Evolutionary conservation across 2,888 invertebrate genomes (phyloP), one percentile per base, ranked within the genome.

Genomic region (Scaptomyza parva): DNA sequence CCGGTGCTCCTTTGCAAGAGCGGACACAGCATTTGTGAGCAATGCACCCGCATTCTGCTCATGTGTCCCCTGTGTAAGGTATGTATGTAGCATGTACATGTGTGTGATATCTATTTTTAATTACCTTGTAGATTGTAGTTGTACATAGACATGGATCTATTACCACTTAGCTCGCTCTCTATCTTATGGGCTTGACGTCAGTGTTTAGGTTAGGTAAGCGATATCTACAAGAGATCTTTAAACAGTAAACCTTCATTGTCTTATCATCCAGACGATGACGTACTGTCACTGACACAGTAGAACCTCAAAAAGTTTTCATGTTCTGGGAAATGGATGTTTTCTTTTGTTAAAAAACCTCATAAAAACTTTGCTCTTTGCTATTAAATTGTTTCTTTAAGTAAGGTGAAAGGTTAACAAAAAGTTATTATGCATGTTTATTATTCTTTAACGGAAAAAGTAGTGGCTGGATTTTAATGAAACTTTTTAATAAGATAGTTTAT

Each of bases 61-160:
- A 66, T 90, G 84, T 91, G 91, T 51, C 91, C 91, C 35, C 81
- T 91, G 28, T 91, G 91, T 69, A 89, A 90, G 88, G 91, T 91
- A 73, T 78, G 88, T 86, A 8, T 11, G n/a, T 7, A n/a, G 26
- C 3, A 26, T 6, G 3, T 20, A 28, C 28, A 8, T 3, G 24
- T 14, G 3, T 3, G 14, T 44, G 18, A 54, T 41, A 50, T 7
- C 24, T 17, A 1, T 33, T n/a, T n/a, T 35, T 35, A 14, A 35
- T 35, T 8, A 35, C 3, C 7, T 35, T 30, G 8, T 17, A 43
- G 44, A 45, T 55, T 55, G n/a, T 9, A 28, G 11, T 20, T 26
- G 30, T 18, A 14, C 18, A 47, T 35, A 17, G 30, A 39, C 37
- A 11, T 14, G 5, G 24, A 39, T 24, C 18, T 43, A 45, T 18